These are phyloP conservation scores for Zaprionus africanus DNA, from an alignment of 1,140 invertebrate genomes.

Conservation along the genomic window DNA sequence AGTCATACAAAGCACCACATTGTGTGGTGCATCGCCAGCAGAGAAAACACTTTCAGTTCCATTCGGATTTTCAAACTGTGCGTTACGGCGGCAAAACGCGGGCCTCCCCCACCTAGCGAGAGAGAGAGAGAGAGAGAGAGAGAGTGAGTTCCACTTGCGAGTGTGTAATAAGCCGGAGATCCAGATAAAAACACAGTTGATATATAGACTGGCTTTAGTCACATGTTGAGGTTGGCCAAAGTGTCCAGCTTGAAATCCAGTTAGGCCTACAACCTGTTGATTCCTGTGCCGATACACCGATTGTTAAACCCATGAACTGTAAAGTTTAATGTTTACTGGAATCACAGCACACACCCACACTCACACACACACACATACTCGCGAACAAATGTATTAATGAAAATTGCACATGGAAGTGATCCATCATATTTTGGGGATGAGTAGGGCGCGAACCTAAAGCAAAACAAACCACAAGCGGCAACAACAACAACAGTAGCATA, in stretches of 20 bases:
- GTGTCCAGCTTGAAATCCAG: too few species aligned
- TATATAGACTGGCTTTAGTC: neutral
- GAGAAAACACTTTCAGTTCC: conserved; percentile 54
- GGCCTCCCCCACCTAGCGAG: neutral
- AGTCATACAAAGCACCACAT: neutral
- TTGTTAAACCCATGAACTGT: neutral
- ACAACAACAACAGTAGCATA: conserved; percentile 68
- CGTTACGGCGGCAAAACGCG: conserved; percentile 13
- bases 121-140: neutral
- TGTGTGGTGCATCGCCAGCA: conserved; percentile 31
- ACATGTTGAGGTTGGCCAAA: too few species aligned
- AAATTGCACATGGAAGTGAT: conserved; percentile 83
- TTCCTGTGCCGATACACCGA: neutral
- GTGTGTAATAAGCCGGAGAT: neutral
- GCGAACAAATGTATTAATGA: conserved; percentile 69
- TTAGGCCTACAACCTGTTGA: neutral
- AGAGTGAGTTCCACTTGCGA: neutral
- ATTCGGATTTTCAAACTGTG: conserved; percentile 56
- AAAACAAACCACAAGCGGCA: conserved; percentile 24
- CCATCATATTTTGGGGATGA: conserved; percentile 74
- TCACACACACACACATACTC: conserved; percentile 5
- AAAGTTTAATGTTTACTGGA: neutral
- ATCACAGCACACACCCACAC: neutral
- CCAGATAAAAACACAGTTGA: neutral
- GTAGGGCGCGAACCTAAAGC: conserved; percentile 53